Evolutionary conservation across 2,888 invertebrate species (phyloP).

Genomic region (Agrilus cyanescens): DNA sequence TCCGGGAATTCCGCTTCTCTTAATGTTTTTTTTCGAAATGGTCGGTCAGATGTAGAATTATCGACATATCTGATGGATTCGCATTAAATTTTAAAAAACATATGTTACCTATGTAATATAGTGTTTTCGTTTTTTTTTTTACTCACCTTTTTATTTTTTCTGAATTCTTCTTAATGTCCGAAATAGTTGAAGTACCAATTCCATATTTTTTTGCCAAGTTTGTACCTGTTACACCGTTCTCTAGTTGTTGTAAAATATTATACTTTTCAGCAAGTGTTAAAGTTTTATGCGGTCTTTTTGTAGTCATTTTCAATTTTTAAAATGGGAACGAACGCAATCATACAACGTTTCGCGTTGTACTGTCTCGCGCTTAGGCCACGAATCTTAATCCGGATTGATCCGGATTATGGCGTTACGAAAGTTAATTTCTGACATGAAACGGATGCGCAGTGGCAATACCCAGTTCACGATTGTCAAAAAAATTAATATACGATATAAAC

Average conservation of each 20-base stretch:
- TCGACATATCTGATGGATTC: too few species aligned
- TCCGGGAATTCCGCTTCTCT: slow-evolving; percentile 8
- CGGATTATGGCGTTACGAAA: too few species aligned
- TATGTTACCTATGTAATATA: too few species aligned
- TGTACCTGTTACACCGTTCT: slow-evolving; percentile 5
- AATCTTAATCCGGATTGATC: too few species aligned
- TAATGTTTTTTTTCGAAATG: slow-evolving; percentile 5
- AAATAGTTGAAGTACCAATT: slow-evolving; percentile 8
- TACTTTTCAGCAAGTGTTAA: slow-evolving; percentile 4
- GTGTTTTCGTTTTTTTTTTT: too few species aligned
- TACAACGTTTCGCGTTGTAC: too few species aligned
- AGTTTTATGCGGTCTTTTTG: slow-evolving; percentile 6
- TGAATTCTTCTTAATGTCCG: slow-evolving; percentile 7
- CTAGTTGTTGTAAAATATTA: slow-evolving; percentile 6
- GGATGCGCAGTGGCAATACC: too few species aligned
- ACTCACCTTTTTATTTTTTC: slow-evolving; percentile 5
- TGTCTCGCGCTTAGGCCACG: too few species aligned
- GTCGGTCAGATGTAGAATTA: not conserved
- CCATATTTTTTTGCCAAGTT: slow-evolving; percentile 4
- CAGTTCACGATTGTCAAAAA: too few species aligned
- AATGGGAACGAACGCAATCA: too few species aligned
- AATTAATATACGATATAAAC: too few species aligned
- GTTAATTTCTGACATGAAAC: too few species aligned
- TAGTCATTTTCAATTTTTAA: slow-evolving; percentile 1
- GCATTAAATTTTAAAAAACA: not conserved